Conservation (phyloP, 1,140 invertebrate genomes). For the Cydia fagiglandana region DNA sequence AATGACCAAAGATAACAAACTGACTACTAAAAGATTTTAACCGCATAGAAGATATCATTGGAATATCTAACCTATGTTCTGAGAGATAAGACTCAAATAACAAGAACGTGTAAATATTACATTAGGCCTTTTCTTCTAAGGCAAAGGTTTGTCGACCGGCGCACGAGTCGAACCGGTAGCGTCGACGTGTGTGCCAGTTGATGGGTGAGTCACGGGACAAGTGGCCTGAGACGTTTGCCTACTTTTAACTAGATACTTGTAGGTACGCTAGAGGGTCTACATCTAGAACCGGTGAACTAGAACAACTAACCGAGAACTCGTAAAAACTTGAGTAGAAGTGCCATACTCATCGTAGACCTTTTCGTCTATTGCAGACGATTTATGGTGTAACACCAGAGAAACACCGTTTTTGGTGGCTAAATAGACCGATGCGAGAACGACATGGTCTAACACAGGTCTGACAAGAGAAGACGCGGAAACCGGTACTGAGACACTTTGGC, state of each 20-base stretch:
- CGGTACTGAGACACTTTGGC: too few relatives aligned
- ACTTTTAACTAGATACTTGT: neutral
- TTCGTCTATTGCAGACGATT: too few relatives aligned
- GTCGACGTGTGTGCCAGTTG: neutral
- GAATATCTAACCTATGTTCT: neutral
- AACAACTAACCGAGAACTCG: neutral
- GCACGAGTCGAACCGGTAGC: conserved; percentile 1
- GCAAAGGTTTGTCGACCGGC: neutral
- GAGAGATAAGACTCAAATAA: neutral
- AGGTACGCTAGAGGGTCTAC: neutral
- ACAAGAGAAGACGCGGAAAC: too few relatives aligned
- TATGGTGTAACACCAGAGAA: too few relatives aligned
- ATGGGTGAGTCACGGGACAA: neutral
- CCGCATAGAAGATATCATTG: neutral
- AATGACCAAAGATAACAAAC: conserved; percentile 10
- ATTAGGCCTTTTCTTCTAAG: neutral
- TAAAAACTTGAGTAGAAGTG: neutral
- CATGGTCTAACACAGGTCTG: too few relatives aligned
- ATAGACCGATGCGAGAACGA: too few relatives aligned
- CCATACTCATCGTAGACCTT: too few relatives aligned
- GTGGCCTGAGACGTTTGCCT: conserved; percentile 4
- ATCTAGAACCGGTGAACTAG: neutral
- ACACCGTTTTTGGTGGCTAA: too few relatives aligned
- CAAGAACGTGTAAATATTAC: neutral
- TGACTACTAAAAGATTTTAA: neutral